phyloP scores from a whole-genome alignment of 2,113 vertebrate species.

The Donacobius atricapilla region DNA sequence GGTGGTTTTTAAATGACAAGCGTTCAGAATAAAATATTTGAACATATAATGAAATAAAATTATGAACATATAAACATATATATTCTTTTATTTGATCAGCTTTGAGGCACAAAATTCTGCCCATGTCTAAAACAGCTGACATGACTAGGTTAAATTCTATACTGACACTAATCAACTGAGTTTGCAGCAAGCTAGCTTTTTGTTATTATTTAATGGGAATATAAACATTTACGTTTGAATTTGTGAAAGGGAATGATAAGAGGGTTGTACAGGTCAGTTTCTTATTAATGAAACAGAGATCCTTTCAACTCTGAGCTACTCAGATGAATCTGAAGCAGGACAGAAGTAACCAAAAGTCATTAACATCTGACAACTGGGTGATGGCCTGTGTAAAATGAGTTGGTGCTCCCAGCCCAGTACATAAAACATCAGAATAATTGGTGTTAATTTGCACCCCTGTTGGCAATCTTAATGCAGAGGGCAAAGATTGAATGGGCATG shows the following conservation, averaged over 20 bases:
- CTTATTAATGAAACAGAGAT: constrained; percentile 56
- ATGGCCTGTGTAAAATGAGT: constrained; percentile 65
- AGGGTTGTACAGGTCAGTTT: constrained; percentile 7
- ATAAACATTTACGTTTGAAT: constrained; percentile 42
- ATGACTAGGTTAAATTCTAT: background rate
- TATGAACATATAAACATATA: background rate
- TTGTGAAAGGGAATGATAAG: constrained; percentile 18
- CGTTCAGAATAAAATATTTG: background rate
- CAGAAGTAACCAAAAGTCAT: constrained; percentile 65
- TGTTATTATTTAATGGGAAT: constrained; percentile 48
- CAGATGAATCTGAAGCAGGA: constrained; percentile 52
- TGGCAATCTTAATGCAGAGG: constrained; percentile 67
- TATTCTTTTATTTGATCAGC: background rate
- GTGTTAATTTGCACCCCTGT: constrained; percentile 73
- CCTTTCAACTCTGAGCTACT: constrained; percentile 34
- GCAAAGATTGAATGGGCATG: constrained; percentile 64
- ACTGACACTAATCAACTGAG: background rate
- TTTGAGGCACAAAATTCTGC: background rate
- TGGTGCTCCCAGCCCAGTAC: constrained; percentile 44
- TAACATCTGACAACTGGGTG: constrained; percentile 65
- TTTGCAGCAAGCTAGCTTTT: background rate
- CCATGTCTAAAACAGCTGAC: background rate
- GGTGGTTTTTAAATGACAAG: background rate
- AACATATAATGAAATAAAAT: background rate
- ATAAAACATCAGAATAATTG: constrained; percentile 72